Base-by-base conservation (phyloP, 2,888 invertebrate genomes). In the Rhabditophanes sp. region DNA sequence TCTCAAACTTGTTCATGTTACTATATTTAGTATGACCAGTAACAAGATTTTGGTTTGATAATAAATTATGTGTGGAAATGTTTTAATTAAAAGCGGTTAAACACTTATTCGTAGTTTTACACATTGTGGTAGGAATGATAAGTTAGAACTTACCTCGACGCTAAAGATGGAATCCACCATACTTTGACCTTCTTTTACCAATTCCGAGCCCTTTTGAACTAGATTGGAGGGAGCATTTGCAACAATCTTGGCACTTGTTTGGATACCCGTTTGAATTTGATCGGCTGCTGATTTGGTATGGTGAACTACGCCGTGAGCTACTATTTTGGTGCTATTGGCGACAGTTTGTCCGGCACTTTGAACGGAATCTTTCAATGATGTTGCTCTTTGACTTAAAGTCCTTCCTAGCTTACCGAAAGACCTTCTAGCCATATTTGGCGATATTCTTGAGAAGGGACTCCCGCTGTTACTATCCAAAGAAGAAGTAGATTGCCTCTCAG, bases 181-280 rank as follows among this genome's bases (percentile, higher is more conserved):
- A 24, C 44, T 41, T 16, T 48, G 51, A 7, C 49, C 43, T 17
- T 48, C 52, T 16, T 53, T 38, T 8, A 48, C 27, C n/a, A 47
- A 30, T 8, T 40, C 47, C 5, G 39, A 80, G 70, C 85, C 82
- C 73, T 87, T 81, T n/a, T 33, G 30, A 16, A 51, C 43, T 4
- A 34, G 17, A 8, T 36, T 39, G 16, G 82, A 82, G n/a, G 56
- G 59, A 25, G 56, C 41, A 11, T 34, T 30, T 6, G 49, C 50
- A n/a, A 56, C 51, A 16, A 50, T 53, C 35, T 59, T 61, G 11
- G 56, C 60, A 15, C 56, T 44, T 12, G 50, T 57, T 23, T 56
- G 54, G 31, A 60, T 54, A n/a, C 61, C 63, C n/a, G 53, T 50
- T 26, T 59, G 51, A 5, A 62, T 41, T 11, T 56, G 42, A 27